Conservation (phyloP, 2,113 vertebrate species). For the Cephalopholis sonnerati region DNA sequence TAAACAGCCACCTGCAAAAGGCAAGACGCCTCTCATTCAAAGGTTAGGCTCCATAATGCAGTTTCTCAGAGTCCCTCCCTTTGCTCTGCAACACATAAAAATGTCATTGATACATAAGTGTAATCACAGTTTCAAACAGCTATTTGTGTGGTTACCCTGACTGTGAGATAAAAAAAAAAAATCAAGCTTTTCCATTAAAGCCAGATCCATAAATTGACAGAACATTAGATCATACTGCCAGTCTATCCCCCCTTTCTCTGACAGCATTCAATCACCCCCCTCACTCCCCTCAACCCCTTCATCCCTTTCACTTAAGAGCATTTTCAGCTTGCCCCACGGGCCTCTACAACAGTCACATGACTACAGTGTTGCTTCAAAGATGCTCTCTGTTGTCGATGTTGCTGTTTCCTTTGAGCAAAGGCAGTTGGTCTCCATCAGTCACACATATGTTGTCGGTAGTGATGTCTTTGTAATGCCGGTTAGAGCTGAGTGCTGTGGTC, state of each 20-base stretch:
- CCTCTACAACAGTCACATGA: conserved; percentile 40
- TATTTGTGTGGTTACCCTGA: conserved; percentile 32
- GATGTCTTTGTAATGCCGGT: conserved; percentile 71
- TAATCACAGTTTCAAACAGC: conserved; percentile 59
- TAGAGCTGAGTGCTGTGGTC: conserved; percentile 74
- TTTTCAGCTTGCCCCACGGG: conserved; percentile 46
- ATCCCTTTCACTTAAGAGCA: conserved; percentile 67
- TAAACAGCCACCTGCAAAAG: conserved; percentile 49
- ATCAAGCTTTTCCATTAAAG: conserved; percentile 60
- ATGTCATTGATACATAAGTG: conserved; percentile 54
- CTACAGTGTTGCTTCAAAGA: conserved; percentile 51
- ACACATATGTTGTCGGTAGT: conserved; percentile 80
- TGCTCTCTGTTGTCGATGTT: conserved; percentile 53
- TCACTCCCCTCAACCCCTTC: conserved; percentile 13
- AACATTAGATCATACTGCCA: conserved; percentile 46
- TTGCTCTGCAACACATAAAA: conserved; percentile 41
- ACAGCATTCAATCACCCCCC: conserved; percentile 49
- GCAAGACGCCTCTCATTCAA: conserved; percentile 34
- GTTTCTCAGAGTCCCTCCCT: not conserved
- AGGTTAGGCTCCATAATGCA: conserved; percentile 20
- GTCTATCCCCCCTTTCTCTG: conserved; percentile 31
- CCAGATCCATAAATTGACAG: conserved; percentile 64
- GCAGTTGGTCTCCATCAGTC: conserved; percentile 76
- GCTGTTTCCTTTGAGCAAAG: conserved; percentile 59
- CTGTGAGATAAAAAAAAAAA: conserved; percentile 44